Evolutionary conservation across 2,797 vertebrate genomes (phyloP).

Genomic region (Sebastes hubbsi): DNA sequence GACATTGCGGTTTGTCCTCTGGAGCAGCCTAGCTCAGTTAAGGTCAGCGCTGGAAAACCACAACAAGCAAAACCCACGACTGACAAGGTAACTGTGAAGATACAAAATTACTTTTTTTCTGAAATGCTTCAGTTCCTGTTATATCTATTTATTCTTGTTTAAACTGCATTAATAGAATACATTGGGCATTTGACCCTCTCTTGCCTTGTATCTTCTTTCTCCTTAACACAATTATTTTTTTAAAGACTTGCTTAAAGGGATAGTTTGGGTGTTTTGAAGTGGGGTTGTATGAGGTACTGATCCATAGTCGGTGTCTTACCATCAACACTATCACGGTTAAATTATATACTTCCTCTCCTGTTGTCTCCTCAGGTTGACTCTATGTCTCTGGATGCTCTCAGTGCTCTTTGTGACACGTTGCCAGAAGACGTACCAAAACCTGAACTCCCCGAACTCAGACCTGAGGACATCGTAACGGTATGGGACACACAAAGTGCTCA

Average conservation of each 20-base stretch:
- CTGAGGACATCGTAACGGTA: constrained; percentile 78
- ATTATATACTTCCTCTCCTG: neutral
- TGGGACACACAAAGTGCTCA: neutral
- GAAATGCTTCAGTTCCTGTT: neutral
- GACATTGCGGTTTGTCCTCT: neutral
- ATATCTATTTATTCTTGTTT: neutral
- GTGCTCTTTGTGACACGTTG: constrained; percentile 66
- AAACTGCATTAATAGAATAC: neutral
- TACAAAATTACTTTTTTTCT: neutral
- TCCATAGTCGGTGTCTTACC: neutral
- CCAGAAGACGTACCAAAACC: constrained; percentile 58
- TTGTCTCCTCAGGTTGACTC: constrained; percentile 41
- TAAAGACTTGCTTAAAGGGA: neutral
- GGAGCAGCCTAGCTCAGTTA: neutral
- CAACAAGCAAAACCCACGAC: constrained; percentile 2
- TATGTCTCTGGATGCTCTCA: constrained; percentile 73
- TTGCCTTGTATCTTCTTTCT: neutral
- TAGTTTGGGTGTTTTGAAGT: neutral
- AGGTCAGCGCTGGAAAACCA: neutral
- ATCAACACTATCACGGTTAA: neutral
- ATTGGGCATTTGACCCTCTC: neutral
- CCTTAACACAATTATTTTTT: accelerated
- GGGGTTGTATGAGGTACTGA: neutral
- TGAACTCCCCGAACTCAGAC: constrained; percentile 69
- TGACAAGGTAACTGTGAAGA: neutral